Evolutionary conservation across 2,113 vertebrate species (phyloP).

Genomic region (Indri indri): DNA sequence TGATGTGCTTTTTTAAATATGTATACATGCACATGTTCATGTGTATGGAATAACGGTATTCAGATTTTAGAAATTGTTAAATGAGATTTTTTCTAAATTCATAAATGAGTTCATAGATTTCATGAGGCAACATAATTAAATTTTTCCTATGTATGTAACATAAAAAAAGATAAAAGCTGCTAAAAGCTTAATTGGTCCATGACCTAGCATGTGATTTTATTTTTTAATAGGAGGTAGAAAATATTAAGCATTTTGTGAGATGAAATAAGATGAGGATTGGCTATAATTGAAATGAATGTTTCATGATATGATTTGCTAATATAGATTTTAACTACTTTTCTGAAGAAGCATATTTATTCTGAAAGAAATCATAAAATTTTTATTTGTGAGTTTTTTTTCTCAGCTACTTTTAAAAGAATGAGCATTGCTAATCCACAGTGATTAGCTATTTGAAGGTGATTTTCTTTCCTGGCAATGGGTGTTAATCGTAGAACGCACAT

Average conservation of each 20-base stretch:
- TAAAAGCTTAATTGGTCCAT: neutral
- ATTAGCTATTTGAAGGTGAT: neutral
- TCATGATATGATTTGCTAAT: conserved; percentile 26
- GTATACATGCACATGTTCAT: neutral
- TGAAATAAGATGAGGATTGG: neutral
- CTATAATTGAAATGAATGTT: conserved; percentile 16
- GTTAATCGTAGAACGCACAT: neutral
- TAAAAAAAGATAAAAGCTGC: neutral
- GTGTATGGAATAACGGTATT: neutral
- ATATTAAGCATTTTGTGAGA: neutral
- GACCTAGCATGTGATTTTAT: neutral
- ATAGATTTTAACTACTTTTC: neutral
- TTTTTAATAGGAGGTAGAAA: neutral
- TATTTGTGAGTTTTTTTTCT: neutral
- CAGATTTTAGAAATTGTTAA: neutral
- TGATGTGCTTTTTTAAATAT: neutral
- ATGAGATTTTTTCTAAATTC: neutral
- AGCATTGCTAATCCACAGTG: neutral
- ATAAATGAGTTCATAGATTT: neutral
- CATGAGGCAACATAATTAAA: neutral
- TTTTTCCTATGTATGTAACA: neutral
- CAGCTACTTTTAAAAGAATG: neutral
- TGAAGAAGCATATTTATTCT: neutral
- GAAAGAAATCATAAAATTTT: neutral
- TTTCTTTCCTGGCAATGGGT: neutral